Conservation (phyloP, 2,888 invertebrate genomes). For the Empis livida region DNA sequence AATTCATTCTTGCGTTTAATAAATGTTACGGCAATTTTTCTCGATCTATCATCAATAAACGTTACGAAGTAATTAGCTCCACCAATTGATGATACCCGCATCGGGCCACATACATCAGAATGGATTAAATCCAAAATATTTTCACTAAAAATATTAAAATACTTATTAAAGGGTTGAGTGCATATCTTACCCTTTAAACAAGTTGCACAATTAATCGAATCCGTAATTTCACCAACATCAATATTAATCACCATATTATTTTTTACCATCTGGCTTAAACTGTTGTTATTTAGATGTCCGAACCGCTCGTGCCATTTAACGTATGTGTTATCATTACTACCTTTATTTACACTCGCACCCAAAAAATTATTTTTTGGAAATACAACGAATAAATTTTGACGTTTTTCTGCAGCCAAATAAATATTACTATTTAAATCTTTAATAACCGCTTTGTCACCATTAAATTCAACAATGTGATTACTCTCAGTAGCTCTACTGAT, state of each 20-base stretch:
- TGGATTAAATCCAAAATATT: constrained; percentile 7
- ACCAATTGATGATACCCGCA: constrained; percentile 8
- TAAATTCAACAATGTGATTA: background rate
- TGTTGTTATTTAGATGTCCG: background rate
- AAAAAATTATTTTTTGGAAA: background rate
- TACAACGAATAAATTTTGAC: background rate
- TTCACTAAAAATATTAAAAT: background rate
- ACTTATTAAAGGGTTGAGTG: background rate
- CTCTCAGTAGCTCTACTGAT: background rate
- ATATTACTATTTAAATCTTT: background rate
- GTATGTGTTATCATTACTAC: background rate
- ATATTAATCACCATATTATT: background rate
- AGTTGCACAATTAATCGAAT: background rate
- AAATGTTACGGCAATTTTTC: constrained; percentile 9
- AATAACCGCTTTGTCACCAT: background rate
- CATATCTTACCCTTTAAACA: background rate
- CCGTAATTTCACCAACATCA: background rate
- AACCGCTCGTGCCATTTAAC: background rate
- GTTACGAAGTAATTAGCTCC: constrained; percentile 11
- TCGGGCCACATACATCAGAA: constrained; percentile 12
- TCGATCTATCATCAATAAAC: constrained; percentile 12
- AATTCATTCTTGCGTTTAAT: constrained; percentile 10
- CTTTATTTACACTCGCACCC: background rate
- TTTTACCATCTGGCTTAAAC: background rate
- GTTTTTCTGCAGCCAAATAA: background rate